Evolutionary conservation across 2,888 invertebrate species (phyloP).

Genomic region (Odontothrips loti): DNA sequence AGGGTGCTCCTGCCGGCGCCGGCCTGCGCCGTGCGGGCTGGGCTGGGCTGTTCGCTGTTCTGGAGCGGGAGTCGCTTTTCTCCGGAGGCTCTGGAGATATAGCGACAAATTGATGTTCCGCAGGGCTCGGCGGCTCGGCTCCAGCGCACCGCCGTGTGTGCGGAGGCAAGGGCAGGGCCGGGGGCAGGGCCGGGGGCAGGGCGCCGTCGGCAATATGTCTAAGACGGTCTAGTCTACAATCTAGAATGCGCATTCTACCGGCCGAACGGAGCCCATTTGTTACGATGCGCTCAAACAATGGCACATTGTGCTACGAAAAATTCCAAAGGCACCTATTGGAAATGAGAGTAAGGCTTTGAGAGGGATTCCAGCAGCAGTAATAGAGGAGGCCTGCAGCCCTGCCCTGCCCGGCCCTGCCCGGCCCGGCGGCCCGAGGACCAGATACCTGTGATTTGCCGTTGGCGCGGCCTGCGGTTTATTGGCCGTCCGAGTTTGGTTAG

Average conservation of each 20-base stretch:
- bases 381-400: background rate
- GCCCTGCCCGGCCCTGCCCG: background rate
- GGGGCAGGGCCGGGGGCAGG: too few species aligned
- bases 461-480: constrained; percentile 9
- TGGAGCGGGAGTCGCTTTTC: too few species aligned
- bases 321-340: constrained; percentile 13
- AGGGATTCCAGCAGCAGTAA: constrained; percentile 15
- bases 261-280: constrained; percentile 19
- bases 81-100: too few species aligned
- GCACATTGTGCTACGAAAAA: constrained; percentile 18
- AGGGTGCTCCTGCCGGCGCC: background rate
- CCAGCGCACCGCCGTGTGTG: too few species aligned
- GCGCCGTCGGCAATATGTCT: constrained; percentile 11
- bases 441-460: constrained; percentile 15
- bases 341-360: background rate
- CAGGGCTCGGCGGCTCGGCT: too few species aligned
- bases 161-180: too few species aligned
- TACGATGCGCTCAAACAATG: constrained; percentile 18
- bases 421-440: background rate
- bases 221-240: background rate
- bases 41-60: background rate
- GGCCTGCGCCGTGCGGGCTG: background rate
- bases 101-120: too few species aligned
- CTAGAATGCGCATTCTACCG: constrained; percentile 4
- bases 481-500: constrained; percentile 4